phyloP scores from a whole-genome alignment of 2,888 invertebrate genomes.

The Phengaris arion region DNA sequence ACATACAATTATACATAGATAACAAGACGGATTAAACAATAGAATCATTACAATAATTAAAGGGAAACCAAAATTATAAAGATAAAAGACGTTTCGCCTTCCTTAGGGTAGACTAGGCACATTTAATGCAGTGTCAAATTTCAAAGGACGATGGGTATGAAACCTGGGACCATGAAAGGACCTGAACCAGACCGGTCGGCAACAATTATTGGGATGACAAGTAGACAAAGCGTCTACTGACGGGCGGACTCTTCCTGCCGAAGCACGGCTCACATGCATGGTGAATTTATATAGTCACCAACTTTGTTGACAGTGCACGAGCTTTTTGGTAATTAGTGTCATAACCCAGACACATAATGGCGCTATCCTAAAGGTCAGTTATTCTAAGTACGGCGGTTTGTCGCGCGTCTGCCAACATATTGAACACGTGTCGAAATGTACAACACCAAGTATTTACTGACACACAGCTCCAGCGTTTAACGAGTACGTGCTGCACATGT shows the following conservation, averaged over 20 bases:
- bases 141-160: neutral
- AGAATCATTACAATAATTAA: conserved; percentile 23
- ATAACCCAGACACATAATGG: conserved; percentile 24
- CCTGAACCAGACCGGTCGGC: too few relatives aligned
- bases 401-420: conserved; percentile 26
- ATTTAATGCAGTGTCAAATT: neutral
- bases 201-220: too few relatives aligned
- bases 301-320: neutral
- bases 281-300: neutral
- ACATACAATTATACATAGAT: conserved; percentile 29
- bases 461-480: neutral
- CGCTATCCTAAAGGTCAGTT: conserved; percentile 24
- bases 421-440: conserved; percentile 23
- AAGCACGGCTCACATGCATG: neutral
- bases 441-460: conserved; percentile 5
- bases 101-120: neutral
- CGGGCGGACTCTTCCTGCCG: neutral
- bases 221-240: neutral
- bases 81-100: neutral
- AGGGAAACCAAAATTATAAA: neutral
- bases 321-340: neutral
- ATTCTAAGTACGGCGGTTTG: conserved; percentile 1
- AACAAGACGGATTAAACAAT: conserved; percentile 27
- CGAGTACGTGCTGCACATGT: neutral
- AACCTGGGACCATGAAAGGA: neutral